Evolutionary conservation across 2,797 vertebrate species (phyloP), one percentile per base, ranked within the genome.

Genomic region (Borostomias antarcticus): DNA sequence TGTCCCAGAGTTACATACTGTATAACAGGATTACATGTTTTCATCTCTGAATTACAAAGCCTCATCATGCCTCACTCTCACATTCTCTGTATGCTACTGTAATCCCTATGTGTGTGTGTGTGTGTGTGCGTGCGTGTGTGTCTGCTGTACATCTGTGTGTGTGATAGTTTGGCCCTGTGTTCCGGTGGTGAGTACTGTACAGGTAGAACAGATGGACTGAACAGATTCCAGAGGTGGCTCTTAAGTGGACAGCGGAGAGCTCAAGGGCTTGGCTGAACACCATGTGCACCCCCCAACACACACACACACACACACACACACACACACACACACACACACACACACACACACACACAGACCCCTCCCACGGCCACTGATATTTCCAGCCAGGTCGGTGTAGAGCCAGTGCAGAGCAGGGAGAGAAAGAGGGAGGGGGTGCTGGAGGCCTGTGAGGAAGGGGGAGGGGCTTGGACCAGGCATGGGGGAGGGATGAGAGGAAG

Each of bases 171-270:
- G n/a, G 48, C 48, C 9, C 21, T 51, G 48, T 51, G 10, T 9
- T 51, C 10, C 11, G 2, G 10, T 1, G 6, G 13, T 37, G 48
- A 3, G 48, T 6, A 32, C 6, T 4, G 15, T 2, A 45, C 40
- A 17, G 40, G 67, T 33, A 47, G 30, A 74, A 43, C 82, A 89
- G 83, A 86, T 87, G 79, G 79, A 33, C 59, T 58, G 70, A 70
- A 69, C 66, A 76, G 75, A 83, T 81, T 80, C 80, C 69, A 73
- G 62, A 75, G 72, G 72, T 75, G 61, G 62, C 58, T 75, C 65
- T 74, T 63, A 68, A 51, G 48, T 51, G 21, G 21, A 7, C 13
- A 71, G 70, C 72, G 76, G 77, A 63, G 72, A 82, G 80, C 79
- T 83, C 77, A 85, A 82, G 70, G 69, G 75, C 79, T 79, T 80